phyloP scores from a whole-genome alignment of 2,888 invertebrate species.

The Crocallis elinguaria region DNA sequence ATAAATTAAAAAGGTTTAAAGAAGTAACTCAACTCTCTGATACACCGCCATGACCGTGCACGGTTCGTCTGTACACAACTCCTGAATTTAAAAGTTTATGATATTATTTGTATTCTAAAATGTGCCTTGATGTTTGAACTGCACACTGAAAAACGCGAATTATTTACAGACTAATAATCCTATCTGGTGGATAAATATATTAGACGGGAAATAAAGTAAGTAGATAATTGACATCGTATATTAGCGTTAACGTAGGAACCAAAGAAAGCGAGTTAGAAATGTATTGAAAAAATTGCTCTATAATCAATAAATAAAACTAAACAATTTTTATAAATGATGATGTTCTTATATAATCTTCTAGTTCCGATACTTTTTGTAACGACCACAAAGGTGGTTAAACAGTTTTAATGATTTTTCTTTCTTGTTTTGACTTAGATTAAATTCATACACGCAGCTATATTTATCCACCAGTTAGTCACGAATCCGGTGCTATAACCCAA shows the following conservation, averaged over 20 bases:
- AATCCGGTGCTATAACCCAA: neutral
- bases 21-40: neutral
- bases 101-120: slow-evolving; percentile 28
- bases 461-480: neutral
- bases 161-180: neutral
- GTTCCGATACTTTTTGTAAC: too few relatives aligned
- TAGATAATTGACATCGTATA: neutral
- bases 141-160: neutral
- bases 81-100: neutral
- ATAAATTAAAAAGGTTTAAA: slow-evolving; percentile 40
- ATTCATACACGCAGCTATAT: neutral
- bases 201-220: neutral
- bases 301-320: too few relatives aligned
- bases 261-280: too few relatives aligned
- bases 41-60: slow-evolving; percentile 1
- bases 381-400: too few relatives aligned
- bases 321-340: too few relatives aligned
- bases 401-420: too few relatives aligned
- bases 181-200: neutral
- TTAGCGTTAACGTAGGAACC: too few relatives aligned
- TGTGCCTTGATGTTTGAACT: slow-evolving; percentile 36
- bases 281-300: too few relatives aligned
- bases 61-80: neutral
- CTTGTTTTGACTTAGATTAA: neutral
- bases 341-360: too few relatives aligned